These are phyloP conservation scores for Mesitornis unicolor DNA, from an alignment of 2,113 vertebrate genomes.

Conservation along the genomic window DNA sequence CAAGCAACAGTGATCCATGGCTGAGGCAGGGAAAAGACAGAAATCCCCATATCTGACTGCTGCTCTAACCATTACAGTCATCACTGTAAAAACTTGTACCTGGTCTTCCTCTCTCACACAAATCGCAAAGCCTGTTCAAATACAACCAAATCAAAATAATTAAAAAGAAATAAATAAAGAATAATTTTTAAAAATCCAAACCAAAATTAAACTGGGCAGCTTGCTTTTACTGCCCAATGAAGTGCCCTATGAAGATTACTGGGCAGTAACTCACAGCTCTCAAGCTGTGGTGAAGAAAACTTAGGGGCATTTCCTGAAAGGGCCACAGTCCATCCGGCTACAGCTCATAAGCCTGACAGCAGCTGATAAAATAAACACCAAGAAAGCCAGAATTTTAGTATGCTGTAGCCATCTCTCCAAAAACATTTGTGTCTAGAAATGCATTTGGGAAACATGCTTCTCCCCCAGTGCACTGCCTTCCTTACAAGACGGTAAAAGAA, in stretches of 20 bases:
- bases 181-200: too few relatives aligned
- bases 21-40: neutral
- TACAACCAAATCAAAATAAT: neutral
- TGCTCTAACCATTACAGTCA: neutral
- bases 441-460: neutral
- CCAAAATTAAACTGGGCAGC: neutral
- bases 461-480: accelerated
- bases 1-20: neutral
- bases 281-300: neutral
- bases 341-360: neutral
- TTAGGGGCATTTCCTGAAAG: neutral
- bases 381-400: neutral
- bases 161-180: too few relatives aligned
- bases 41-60: accelerated
- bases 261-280: neutral
- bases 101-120: neutral
- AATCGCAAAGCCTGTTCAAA: neutral
- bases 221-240: neutral
- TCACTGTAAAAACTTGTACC: neutral
- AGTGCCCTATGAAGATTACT: neutral
- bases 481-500: neutral
- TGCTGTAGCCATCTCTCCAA: neutral
- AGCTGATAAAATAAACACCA: neutral
- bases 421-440: neutral
- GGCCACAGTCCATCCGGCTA: neutral